phyloP scores from a whole-genome alignment of 2,113 vertebrate genomes.

The Syngnathus scovelli region DNA sequence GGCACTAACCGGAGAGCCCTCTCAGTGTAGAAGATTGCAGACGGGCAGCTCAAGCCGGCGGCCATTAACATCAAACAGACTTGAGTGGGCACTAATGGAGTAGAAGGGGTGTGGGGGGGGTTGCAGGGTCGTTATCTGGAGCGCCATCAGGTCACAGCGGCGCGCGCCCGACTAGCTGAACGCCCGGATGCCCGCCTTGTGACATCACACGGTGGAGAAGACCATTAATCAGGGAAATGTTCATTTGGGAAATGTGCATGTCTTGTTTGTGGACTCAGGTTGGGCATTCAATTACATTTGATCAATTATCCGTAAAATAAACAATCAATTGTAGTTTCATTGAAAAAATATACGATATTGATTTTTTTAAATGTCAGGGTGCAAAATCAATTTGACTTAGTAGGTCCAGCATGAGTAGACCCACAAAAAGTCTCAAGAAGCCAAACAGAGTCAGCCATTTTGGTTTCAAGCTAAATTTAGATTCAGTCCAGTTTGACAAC shows the following conservation, averaged over 20 bases:
- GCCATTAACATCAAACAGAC: constrained; percentile 40
- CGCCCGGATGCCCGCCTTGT: constrained; percentile 9
- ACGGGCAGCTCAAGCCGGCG: constrained; percentile 4
- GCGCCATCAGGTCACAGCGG: constrained; percentile 45
- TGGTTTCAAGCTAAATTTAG: too few relatives aligned
- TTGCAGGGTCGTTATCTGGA: constrained; percentile 34
- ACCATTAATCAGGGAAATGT: background rate
- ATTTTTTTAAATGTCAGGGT: too few relatives aligned
- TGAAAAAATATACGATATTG: too few relatives aligned
- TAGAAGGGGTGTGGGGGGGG: constrained; percentile 6
- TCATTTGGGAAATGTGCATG: background rate
- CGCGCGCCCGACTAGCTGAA: constrained; percentile 30
- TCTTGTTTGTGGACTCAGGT: background rate
- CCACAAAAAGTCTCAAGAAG: background rate
- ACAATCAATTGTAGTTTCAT: too few relatives aligned
- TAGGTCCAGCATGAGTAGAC: too few relatives aligned
- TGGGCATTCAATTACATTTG: background rate
- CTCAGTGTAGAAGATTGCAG: background rate
- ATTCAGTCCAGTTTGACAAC: too few relatives aligned
- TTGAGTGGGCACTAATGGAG: constrained; percentile 13
- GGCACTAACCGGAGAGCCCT: background rate
- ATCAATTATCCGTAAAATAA: background rate
- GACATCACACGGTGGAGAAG: constrained; percentile 1
- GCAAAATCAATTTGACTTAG: too few relatives aligned
- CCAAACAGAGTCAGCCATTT: too few relatives aligned